Conservation (phyloP, 2,888 invertebrate genomes). For the Blomia tropicalis region DNA sequence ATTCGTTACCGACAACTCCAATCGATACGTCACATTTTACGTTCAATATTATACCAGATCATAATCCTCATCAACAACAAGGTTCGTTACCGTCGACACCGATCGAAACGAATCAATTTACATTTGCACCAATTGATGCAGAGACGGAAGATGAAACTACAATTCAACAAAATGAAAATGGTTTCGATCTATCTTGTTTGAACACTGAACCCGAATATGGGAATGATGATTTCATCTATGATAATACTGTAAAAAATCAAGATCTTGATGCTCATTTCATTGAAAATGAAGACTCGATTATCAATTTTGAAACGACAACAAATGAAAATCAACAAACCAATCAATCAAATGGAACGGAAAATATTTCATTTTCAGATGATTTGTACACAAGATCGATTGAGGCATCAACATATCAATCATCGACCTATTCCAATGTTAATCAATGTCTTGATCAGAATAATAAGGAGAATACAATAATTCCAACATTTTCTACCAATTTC, state of each 20-base stretch:
- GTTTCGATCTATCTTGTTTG: neutral
- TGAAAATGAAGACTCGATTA: neutral
- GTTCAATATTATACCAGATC: neutral
- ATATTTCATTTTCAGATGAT: neutral
- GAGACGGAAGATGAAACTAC: neutral
- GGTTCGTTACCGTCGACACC: conserved; percentile 22
- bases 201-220: neutral
- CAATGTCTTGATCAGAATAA: neutral
- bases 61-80: neutral
- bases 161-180: neutral
- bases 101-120: neutral
- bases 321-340: neutral
- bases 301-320: neutral
- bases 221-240: neutral
- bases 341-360: neutral
- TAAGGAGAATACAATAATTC: neutral
- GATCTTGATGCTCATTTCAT: neutral
- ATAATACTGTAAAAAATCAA: neutral
- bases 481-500: neutral
- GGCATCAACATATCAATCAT: neutral
- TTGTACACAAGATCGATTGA: neutral
- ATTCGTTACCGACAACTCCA: conserved; percentile 18
- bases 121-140: neutral
- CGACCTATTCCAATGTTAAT: no score
- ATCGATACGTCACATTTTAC: conserved; percentile 17